Evolutionary conservation across 2,888 invertebrate species (phyloP).

Genomic region (Nomada fabriciana): DNA sequence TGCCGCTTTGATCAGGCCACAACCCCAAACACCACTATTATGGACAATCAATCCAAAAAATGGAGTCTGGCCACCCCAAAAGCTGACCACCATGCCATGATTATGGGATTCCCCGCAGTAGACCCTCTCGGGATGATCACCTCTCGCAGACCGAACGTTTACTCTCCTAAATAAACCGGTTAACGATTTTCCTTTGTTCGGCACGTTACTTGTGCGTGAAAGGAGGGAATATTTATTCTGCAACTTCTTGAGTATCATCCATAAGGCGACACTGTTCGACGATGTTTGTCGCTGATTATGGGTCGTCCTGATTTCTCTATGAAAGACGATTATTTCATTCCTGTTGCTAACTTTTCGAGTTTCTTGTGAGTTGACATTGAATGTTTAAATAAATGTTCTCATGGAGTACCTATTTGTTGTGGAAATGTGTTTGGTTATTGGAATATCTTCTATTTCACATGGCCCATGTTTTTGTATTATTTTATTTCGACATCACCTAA

Average conservation of each 20-base stretch:
- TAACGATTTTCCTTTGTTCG: slow-evolving; percentile 55
- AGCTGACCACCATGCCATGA: slow-evolving; percentile 60
- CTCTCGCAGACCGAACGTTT: slow-evolving; percentile 52
- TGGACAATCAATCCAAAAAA: slow-evolving; percentile 82
- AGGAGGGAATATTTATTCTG: not conserved
- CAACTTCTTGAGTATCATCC: not conserved
- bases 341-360: too few relatives aligned
- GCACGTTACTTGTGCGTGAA: not conserved
- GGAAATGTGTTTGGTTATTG: too few relatives aligned
- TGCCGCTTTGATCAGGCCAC: slow-evolving; percentile 81
- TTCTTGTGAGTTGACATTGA: too few relatives aligned
- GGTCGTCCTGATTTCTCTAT: too few relatives aligned
- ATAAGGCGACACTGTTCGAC: not conserved
- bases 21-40: slow-evolving; percentile 82
- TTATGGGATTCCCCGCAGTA: slow-evolving; percentile 61
- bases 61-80: slow-evolving; percentile 64
- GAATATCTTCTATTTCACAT: too few relatives aligned
- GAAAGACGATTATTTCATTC: too few relatives aligned
- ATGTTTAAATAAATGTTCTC: too few relatives aligned
- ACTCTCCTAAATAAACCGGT: slow-evolving; percentile 54
- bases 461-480: too few relatives aligned
- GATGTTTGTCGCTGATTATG: not conserved
- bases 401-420: too few relatives aligned
- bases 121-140: slow-evolving; percentile 52
- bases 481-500: too few relatives aligned